Conservation (phyloP, 2,888 invertebrate species). For the Prosopocoilus inquinatus region DNA sequence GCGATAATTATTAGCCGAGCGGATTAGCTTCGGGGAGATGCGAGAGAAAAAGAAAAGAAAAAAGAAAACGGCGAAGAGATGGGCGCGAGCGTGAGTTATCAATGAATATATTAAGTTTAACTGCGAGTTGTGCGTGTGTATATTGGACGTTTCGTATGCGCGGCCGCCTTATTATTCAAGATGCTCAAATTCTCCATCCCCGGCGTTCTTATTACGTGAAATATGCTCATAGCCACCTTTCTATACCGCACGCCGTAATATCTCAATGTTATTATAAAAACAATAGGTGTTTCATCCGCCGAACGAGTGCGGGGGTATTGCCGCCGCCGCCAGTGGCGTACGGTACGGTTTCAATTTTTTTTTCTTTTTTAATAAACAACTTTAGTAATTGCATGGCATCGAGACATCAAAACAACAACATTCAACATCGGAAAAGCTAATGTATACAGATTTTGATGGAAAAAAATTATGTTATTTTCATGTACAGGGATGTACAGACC, state of each 20-base stretch:
- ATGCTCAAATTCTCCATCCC: slow-evolving; percentile 44
- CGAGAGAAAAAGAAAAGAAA: background rate
- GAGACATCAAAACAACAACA: too few relatives aligned
- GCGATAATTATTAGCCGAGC: too few relatives aligned
- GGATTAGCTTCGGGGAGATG: too few relatives aligned
- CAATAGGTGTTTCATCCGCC: slow-evolving; percentile 39
- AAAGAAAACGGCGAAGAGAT: background rate
- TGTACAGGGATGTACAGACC: too few relatives aligned
- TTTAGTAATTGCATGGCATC: too few relatives aligned
- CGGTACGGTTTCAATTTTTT: too few relatives aligned
- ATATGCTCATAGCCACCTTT: slow-evolving; percentile 49
- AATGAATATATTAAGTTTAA: slow-evolving; percentile 1
- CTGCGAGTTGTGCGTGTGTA: slow-evolving; percentile 1
- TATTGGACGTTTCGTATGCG: slow-evolving; percentile 1
- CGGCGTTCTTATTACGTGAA: slow-evolving; percentile 47
- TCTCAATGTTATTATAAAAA: slow-evolving; percentile 51
- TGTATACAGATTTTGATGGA: too few relatives aligned
- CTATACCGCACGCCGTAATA: slow-evolving; percentile 49
- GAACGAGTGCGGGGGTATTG: slow-evolving; percentile 15
- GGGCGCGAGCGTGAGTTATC: background rate
- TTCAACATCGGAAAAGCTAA: too few relatives aligned
- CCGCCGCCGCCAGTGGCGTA: slow-evolving; percentile 33
- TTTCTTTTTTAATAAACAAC: background rate
- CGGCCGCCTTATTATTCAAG: slow-evolving; percentile 43
- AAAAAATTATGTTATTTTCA: too few relatives aligned